phyloP scores from a whole-genome alignment of 2,797 vertebrate species.

The Macropodus opercularis region DNA sequence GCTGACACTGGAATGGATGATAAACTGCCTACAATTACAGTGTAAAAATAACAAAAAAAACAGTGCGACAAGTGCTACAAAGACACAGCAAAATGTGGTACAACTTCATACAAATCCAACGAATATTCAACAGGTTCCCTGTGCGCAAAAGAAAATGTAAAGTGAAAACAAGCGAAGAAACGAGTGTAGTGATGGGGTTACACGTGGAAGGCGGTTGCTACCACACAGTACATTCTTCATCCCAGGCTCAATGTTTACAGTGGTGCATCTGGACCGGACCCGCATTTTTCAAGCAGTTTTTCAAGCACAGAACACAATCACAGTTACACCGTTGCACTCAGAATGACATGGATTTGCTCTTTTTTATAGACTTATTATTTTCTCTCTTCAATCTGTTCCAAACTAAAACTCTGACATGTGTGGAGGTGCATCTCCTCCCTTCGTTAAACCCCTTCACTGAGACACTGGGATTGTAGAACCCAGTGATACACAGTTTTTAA shows the following conservation, averaged over 20 bases:
- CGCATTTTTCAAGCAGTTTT: constrained; percentile 35
- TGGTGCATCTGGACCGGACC: background rate
- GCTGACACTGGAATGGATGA: background rate
- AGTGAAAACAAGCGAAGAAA: background rate
- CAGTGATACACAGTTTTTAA: no score
- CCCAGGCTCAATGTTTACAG: constrained; percentile 14
- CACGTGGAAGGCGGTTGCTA: constrained; percentile 15
- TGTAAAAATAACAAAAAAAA: no score
- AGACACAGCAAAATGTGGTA: constrained; percentile 13
- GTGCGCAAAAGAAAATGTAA: constrained; percentile 11
- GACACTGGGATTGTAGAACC: no score
- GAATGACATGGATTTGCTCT: background rate
- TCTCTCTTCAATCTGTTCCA: no score
- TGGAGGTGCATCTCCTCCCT: no score
- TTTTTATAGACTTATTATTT: constrained; percentile 2
- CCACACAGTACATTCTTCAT: constrained; percentile 49
- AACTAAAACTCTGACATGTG: no score
- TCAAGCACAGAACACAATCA: background rate
- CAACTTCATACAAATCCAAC: constrained; percentile 19
- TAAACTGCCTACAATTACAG: constrained; percentile 1
- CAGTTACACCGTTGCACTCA: background rate
- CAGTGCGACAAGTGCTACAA: constrained; percentile 23
- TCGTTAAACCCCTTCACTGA: no score
- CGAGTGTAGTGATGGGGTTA: constrained; percentile 8
- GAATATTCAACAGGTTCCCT: constrained; percentile 9